A percentile compares a stretch with the other conserved stretches of the same genome.
Evolutionary conservation across 2,113 vertebrate genomes (phyloP).

Genomic region (Vombatus ursinus): DNA sequence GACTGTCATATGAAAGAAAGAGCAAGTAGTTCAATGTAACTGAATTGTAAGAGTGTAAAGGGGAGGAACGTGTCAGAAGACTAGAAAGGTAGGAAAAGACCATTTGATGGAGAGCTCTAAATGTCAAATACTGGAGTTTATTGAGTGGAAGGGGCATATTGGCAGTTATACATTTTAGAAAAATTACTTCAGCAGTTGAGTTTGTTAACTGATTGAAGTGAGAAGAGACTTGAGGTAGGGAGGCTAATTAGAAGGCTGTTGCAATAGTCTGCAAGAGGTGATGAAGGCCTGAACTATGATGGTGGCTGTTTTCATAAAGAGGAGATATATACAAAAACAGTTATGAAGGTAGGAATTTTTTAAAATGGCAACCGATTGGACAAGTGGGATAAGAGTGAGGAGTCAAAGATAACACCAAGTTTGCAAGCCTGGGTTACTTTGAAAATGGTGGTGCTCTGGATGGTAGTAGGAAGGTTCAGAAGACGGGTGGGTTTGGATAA

Average conservation of each 20-base stretch:
- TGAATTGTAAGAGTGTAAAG: neutral
- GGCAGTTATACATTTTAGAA: neutral
- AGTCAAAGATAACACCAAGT: neutral
- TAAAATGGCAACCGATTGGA: neutral
- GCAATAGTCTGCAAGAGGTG: neutral
- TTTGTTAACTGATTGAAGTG: neutral
- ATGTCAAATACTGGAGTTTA: neutral
- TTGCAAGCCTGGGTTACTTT: neutral
- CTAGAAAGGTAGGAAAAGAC: neutral
- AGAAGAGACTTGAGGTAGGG: neutral
- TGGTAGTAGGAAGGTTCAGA: neutral
- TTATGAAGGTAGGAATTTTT: neutral
- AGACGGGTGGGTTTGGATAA: neutral
- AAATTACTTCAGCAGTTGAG: neutral
- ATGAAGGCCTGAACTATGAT: neutral
- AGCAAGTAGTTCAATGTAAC: too few species aligned
- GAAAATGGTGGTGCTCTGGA: neutral
- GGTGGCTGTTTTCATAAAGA: neutral
- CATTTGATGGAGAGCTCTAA: neutral
- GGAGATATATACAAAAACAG: too few species aligned
- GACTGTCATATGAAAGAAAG: too few species aligned
- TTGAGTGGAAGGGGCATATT: neutral
- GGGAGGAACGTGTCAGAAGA: neutral
- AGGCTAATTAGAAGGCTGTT: neutral
- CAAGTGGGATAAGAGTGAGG: neutral